Evolutionary conservation across 2,888 invertebrate species (phyloP).

Genomic region (Synergus japonicus): DNA sequence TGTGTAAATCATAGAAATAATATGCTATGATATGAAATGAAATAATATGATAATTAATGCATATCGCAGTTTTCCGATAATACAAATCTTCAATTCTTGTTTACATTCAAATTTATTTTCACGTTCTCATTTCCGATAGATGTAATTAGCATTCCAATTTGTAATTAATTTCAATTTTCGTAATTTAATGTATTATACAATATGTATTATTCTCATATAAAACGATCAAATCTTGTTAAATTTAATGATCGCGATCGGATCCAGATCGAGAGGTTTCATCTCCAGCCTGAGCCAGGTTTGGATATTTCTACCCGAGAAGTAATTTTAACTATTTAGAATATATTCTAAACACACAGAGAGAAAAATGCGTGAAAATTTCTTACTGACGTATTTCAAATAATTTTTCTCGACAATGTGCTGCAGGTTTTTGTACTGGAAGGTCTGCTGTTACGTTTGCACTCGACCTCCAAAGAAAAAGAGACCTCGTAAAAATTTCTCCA

Average conservation of each 20-base stretch:
- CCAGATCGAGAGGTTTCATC: too few relatives aligned
- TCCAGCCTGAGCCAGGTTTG: too few relatives aligned
- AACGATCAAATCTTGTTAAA: not conserved
- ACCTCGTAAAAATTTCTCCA: constrained; percentile 74
- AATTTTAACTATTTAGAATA: too few relatives aligned
- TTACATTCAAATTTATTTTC: not conserved
- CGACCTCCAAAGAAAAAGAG: constrained; percentile 84
- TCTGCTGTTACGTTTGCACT: constrained; percentile 94
- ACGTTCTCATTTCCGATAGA: not conserved
- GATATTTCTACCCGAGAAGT: too few relatives aligned
- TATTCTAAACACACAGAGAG: not conserved
- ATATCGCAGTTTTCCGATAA: not conserved
- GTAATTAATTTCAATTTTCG: too few relatives aligned
- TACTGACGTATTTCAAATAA: constrained; percentile 37
- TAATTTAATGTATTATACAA: not conserved
- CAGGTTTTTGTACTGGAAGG: constrained; percentile 94
- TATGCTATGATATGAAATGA: too few relatives aligned
- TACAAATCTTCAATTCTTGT: not conserved
- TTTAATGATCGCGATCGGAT: not conserved
- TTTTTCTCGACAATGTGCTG: constrained; percentile 28
- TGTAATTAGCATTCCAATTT: too few relatives aligned
- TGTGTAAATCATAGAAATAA: too few relatives aligned
- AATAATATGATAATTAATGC: too few relatives aligned
- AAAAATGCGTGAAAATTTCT: constrained; percentile 24
- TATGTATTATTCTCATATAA: not conserved